These are phyloP conservation scores for Botrylloides violaceus DNA, from an alignment of 23 tunicate genomes.

Conservation along the genomic window DNA sequence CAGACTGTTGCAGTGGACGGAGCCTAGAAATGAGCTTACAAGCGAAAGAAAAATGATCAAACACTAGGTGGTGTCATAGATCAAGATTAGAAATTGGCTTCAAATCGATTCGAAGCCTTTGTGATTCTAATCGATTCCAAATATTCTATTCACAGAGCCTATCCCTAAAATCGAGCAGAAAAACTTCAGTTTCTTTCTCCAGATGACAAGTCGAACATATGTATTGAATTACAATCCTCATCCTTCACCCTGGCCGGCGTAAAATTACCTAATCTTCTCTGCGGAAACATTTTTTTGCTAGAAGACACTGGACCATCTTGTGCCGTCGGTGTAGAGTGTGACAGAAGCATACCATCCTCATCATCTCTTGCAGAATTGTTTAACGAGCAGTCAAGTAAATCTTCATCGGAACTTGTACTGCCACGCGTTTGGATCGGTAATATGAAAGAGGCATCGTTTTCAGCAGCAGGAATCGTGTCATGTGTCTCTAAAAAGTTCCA, in stretches of 20 bases:
- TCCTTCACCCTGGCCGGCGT: neutral
- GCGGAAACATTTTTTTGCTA: conserved; percentile 4
- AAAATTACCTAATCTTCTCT: neutral
- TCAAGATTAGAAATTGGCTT: too few species aligned
- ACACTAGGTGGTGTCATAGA: too few species aligned
- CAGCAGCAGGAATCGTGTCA: neutral
- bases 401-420: conserved; percentile 19
- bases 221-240: neutral
- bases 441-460: neutral
- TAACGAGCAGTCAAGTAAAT: conserved; percentile 11
- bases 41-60: too few species aligned
- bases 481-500: neutral
- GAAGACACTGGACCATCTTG: neutral
- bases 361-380: neutral
- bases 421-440: neutral
- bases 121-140: too few species aligned
- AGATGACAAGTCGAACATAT: neutral
- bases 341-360: neutral
- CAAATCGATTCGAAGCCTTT: too few species aligned
- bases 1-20: too few species aligned
- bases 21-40: too few species aligned
- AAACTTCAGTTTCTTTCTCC: neutral
- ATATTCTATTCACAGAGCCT: too few species aligned
- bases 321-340: neutral
- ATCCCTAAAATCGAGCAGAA: too few species aligned